Conservation (phyloP, 1,140 invertebrate species). For the Heliconius congener region DNA sequence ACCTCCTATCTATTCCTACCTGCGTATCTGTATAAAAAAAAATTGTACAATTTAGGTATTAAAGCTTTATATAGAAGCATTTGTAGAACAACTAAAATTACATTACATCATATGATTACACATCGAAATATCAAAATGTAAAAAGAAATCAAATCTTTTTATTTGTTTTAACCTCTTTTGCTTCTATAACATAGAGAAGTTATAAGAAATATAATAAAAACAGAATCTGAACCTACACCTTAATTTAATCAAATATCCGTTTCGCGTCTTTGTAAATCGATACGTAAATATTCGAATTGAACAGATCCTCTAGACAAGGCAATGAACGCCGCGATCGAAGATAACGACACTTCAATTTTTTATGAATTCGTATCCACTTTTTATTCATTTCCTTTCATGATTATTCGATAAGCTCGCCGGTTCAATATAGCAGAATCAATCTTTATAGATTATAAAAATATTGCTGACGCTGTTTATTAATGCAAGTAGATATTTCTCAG, state of each 20-base stretch:
- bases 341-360: conserved; percentile 64
- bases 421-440: conserved; percentile 47
- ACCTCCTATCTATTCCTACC: too few species aligned
- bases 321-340: conserved; percentile 56
- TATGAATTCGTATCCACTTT: conserved; percentile 56
- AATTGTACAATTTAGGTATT: too few species aligned
- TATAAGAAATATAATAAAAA: conserved; percentile 5
- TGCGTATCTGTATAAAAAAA: too few species aligned
- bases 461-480: conserved; percentile 16
- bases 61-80: too few species aligned
- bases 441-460: conserved; percentile 32
- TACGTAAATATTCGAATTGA: conserved; percentile 46
- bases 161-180: background rate
- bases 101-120: too few species aligned
- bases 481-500: conserved; percentile 33
- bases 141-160: background rate
- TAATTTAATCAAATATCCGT: conserved; percentile 29
- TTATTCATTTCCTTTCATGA: conserved; percentile 57
- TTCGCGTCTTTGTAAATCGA: conserved; percentile 35
- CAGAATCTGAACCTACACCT: background rate
- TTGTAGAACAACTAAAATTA: too few species aligned
- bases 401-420: conserved; percentile 33
- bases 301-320: conserved; percentile 55
- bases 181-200: background rate
- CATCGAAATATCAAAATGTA: too few species aligned